These are phyloP conservation scores for Orchesella flavescens DNA, from an alignment of 2,888 invertebrate genomes.

Conservation along the genomic window DNA sequence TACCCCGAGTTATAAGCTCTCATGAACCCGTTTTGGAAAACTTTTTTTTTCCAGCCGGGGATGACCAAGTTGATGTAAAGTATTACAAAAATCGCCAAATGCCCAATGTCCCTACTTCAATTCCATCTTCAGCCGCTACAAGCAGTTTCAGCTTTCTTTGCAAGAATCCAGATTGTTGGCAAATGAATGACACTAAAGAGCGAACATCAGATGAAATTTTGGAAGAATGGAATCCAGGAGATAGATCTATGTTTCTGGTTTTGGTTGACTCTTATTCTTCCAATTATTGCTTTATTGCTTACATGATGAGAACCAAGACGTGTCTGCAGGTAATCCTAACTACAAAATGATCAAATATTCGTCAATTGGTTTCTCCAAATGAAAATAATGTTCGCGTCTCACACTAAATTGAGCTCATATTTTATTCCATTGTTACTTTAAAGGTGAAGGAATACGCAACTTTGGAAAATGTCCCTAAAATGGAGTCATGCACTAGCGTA, in stretches of 20 bases:
- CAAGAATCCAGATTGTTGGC: slow-evolving; percentile 60
- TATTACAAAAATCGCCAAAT: slow-evolving; percentile 48
- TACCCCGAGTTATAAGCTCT: neutral
- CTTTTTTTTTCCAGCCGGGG: slow-evolving; percentile 60
- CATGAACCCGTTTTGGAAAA: neutral
- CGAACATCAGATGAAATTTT: slow-evolving; percentile 40
- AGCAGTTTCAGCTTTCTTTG: slow-evolving; percentile 55
- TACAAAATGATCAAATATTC: neutral
- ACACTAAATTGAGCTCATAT: too few species aligned
- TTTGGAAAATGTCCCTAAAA: slow-evolving; percentile 50
- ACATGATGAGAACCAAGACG: slow-evolving; percentile 63
- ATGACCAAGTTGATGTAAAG: slow-evolving; percentile 64
- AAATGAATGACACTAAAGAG: slow-evolving; percentile 17
- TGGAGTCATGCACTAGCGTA: slow-evolving; percentile 19
- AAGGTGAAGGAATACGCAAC: slow-evolving; percentile 60
- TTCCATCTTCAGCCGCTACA: neutral
- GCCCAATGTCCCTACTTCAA: neutral
- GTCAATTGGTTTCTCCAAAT: too few species aligned
- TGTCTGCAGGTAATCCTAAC: slow-evolving; percentile 58
- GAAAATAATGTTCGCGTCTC: too few species aligned
- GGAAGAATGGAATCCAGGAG: slow-evolving; percentile 61
- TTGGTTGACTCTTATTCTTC: slow-evolving; percentile 59
- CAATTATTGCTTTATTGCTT: slow-evolving; percentile 65
- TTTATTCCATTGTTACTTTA: neutral
- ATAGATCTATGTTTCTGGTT: slow-evolving; percentile 61